Evolutionary conservation across 2,113 vertebrate species (phyloP), one percentile per base, ranked within the genome.

Genomic region (Lepisosteus oculatus): DNA sequence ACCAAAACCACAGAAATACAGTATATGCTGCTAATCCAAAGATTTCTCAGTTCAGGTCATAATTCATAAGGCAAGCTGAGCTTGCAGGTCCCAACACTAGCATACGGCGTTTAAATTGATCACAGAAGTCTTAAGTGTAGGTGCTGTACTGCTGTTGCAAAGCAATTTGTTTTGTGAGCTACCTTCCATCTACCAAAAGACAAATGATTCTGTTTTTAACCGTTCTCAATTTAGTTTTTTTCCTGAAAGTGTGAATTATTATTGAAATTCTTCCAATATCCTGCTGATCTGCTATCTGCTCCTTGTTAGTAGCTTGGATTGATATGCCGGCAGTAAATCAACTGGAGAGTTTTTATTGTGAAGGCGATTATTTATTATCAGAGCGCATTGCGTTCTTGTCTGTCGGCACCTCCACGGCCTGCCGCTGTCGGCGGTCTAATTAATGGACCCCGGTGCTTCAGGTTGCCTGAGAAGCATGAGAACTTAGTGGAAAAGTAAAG

Each of bases 371-470:
- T 76, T 69, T 47, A 45, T 67, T 55, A 4, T 62, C 12, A 0
- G 0, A 0, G 0, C 76, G 65, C 68, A 0, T 55, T 81, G 44
- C 71, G 77, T 83, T 86, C 71, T 2, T 44, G 44, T 79, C 70
- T 80, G 70, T 84, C 79, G 82, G 14, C 75, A 62, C 68, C 81
- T 43, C 5, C 43, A 69, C 79, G 66, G 77, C 83, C 80, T 81
- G 79, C 77, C 64, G 11, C 70, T 74, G 15, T 2, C 0, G 67
- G 17, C 55, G 59, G 13, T 55, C 6, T 69, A 57, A 69, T 69
- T 69, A 59, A 69, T 69, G 67, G 54, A 69, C 54, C 29, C 55
- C 54, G 43, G 42, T 45, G 14, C 41, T 14, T 69, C 67, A 57
- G 57, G 57, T 71, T 47, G 69, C 29, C 57, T 62, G 69, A 63